These are phyloP conservation scores for Noturus placidus DNA, from an alignment of 2,113 vertebrate genomes.

Conservation along the genomic window DNA sequence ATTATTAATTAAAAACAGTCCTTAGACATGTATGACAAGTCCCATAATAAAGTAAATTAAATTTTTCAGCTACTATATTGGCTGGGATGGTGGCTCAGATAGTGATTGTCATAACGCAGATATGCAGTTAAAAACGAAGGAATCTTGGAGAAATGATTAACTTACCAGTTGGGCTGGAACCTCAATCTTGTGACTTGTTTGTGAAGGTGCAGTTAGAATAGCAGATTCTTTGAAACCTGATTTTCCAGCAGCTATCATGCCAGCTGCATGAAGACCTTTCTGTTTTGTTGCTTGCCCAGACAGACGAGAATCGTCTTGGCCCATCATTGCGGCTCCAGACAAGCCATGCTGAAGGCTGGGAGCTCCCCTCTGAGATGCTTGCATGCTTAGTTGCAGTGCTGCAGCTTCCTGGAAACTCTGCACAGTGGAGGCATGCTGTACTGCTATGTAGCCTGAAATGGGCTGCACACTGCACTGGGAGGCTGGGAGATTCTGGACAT, in stretches of 20 bases:
- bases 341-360: not conserved
- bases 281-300: not conserved
- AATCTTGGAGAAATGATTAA: not conserved
- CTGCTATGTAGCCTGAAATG: slow-evolving; percentile 1
- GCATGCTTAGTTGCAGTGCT: slow-evolving; percentile 33
- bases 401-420: slow-evolving; percentile 52
- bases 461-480: slow-evolving; percentile 63
- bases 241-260: not conserved
- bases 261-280: not conserved
- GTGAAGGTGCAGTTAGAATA: slow-evolving; percentile 19
- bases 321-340: not conserved
- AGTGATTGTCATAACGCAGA: not conserved
- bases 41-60: not conserved
- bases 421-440: slow-evolving; percentile 23
- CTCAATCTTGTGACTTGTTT: slow-evolving; percentile 61
- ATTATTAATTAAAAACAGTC: not conserved
- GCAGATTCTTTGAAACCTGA: not conserved
- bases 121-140: not conserved
- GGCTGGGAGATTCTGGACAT: slow-evolving; percentile 11
- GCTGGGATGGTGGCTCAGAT: not conserved
- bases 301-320: slow-evolving; percentile 5
- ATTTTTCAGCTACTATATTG: not conserved
- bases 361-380: slow-evolving; percentile 20
- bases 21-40: not conserved
- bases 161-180: slow-evolving; percentile 78